These are phyloP conservation scores for Montipora capricornis DNA, from an alignment of 64 coral and sea anemone genomes.

Conservation along the genomic window DNA sequence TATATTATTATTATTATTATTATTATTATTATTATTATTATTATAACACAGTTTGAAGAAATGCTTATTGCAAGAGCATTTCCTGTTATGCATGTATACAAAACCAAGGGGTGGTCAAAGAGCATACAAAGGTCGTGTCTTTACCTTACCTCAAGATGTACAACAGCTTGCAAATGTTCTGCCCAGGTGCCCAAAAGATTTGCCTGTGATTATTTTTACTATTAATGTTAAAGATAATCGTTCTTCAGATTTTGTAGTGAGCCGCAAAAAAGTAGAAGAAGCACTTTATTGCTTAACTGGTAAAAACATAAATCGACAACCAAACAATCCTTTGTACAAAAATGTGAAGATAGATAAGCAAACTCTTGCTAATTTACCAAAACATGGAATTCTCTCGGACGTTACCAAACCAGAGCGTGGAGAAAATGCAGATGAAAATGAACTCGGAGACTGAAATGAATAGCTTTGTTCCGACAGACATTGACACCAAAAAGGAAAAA, in stretches of 20 bases:
- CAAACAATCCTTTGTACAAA: not conserved
- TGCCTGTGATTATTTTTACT: slow-evolving; percentile 53
- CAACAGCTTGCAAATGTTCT: slow-evolving; percentile 32
- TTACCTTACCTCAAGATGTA: not conserved
- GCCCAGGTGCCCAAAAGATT: slow-evolving; percentile 44
- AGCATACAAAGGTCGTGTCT: slow-evolving; percentile 48
- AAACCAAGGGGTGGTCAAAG: slow-evolving; percentile 53
- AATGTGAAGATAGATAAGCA: not conserved
- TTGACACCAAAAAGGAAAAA: slow-evolving; percentile 56
- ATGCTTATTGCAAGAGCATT: slow-evolving; percentile 65
- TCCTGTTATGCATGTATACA: slow-evolving; percentile 56
- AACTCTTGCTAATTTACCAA: not conserved
- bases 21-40: not conserved
- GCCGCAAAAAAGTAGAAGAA: not conserved
- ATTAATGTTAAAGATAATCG: not conserved
- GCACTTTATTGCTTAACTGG: not conserved
- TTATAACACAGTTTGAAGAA: slow-evolving; percentile 40
- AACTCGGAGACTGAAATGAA: slow-evolving; percentile 44
- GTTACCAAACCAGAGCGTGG: not conserved
- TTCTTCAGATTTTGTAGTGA: not conserved
- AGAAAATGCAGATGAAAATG: not conserved
- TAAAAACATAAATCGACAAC: not conserved
- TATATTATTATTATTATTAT: too few relatives aligned
- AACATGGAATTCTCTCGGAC: not conserved
- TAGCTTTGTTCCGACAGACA: slow-evolving; percentile 51